phyloP scores from a whole-genome alignment of 2,888 invertebrate species.

The Tetramorium bicarinatum region DNA sequence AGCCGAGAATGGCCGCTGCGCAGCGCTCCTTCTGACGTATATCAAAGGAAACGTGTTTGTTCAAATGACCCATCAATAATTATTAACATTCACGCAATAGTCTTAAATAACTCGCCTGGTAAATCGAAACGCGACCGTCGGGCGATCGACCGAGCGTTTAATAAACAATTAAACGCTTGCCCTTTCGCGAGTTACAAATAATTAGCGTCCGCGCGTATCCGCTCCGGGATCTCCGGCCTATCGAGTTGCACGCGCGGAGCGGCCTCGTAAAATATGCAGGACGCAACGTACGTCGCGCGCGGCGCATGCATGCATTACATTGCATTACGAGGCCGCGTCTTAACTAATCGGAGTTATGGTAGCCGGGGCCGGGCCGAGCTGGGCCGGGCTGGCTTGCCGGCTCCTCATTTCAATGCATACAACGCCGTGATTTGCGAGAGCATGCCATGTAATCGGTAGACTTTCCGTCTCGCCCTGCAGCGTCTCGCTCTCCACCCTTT shows the following conservation, averaged over 20 bases:
- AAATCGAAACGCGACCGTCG: conserved; percentile 6
- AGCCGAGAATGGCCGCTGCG: neutral
- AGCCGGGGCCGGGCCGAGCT: conserved; percentile 67
- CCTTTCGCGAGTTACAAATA: conserved; percentile 67
- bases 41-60: conserved; percentile 10
- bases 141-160: conserved; percentile 35
- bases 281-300: conserved; percentile 69
- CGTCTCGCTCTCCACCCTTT: conserved; percentile 31
- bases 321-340: conserved; percentile 74
- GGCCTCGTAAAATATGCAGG: conserved; percentile 74
- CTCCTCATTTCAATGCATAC: conserved; percentile 77
- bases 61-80: conserved; percentile 31
- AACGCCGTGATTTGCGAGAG: conserved; percentile 77
- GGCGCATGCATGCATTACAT: conserved; percentile 73
- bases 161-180: conserved; percentile 51
- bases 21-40: neutral
- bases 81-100: conserved; percentile 4
- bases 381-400: conserved; percentile 51
- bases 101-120: conserved; percentile 48
- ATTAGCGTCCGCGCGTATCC: conserved; percentile 66
- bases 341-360: conserved; percentile 79
- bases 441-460: conserved; percentile 70
- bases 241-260: conserved; percentile 67
- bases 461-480: conserved; percentile 60
- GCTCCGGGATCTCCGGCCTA: conserved; percentile 53